phyloP scores from a whole-genome alignment of 2,888 invertebrate genomes.

The Phengaris arion region DNA sequence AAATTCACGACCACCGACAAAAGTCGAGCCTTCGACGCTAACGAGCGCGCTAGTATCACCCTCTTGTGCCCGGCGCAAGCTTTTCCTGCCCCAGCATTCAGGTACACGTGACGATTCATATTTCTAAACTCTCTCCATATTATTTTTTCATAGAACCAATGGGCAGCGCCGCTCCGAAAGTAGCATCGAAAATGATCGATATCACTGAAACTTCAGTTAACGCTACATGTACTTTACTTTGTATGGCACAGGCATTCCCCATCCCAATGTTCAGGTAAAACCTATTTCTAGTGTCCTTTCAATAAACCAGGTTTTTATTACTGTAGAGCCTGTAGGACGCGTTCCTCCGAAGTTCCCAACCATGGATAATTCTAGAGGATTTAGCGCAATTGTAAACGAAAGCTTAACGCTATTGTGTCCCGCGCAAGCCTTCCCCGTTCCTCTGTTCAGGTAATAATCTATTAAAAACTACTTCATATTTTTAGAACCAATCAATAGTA shows the following conservation, averaged over 20 bases:
- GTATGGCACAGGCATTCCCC: slow-evolving; percentile 83
- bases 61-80: slow-evolving; percentile 88
- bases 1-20: slow-evolving; percentile 82
- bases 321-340: slow-evolving; percentile 80
- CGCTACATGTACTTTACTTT: slow-evolving; percentile 73
- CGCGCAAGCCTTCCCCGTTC: slow-evolving; percentile 84
- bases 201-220: slow-evolving; percentile 60
- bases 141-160: slow-evolving; percentile 80
- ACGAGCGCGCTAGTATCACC: slow-evolving; percentile 70
- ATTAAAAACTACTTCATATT: slow-evolving; percentile 41
- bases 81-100: slow-evolving; percentile 84
- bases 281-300: slow-evolving; percentile 29
- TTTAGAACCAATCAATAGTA: slow-evolving; percentile 85
- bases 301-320: neutral
- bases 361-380: slow-evolving; percentile 81
- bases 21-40: slow-evolving; percentile 82
- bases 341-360: slow-evolving; percentile 86
- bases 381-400: slow-evolving; percentile 71
- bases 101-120: slow-evolving; percentile 63
- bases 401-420: slow-evolving; percentile 83
- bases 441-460: slow-evolving; percentile 80
- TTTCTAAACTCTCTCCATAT: slow-evolving; percentile 36
- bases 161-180: slow-evolving; percentile 84
- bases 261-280: slow-evolving; percentile 84
- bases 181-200: slow-evolving; percentile 78